phyloP scores from a whole-genome alignment of 2,797 vertebrate genomes.

The Crocidura indochinensis region DNA sequence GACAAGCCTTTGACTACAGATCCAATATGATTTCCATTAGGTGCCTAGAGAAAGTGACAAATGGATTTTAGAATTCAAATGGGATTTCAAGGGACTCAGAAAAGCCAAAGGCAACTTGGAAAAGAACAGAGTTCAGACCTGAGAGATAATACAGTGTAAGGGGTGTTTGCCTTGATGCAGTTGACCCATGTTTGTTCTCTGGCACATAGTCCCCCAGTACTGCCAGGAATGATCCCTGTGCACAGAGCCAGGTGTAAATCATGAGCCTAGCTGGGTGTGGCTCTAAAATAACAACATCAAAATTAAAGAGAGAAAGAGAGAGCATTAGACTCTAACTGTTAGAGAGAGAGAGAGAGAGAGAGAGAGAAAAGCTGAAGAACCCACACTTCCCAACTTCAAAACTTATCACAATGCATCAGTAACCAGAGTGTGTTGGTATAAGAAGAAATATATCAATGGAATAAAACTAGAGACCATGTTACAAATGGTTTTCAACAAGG shows the following conservation, averaged over 20 bases:
- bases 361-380: not conserved
- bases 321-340: too few species aligned
- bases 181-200: too few species aligned
- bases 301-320: too few species aligned
- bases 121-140: not conserved
- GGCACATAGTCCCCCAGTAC: too few species aligned
- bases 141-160: too few species aligned
- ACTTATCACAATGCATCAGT: not conserved
- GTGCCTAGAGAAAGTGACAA: not conserved
- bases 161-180: too few species aligned
- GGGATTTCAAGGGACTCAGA: not conserved
- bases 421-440: not conserved
- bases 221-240: too few species aligned
- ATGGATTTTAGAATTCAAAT: not conserved
- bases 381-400: slow-evolving; percentile 14
- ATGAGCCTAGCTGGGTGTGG: too few species aligned
- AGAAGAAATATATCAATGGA: not conserved
- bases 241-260: too few species aligned
- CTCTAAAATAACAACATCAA: too few species aligned
- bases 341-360: too few species aligned
- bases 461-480: not conserved
- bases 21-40: not conserved
- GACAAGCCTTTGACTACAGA: not conserved
- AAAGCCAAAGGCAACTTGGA: not conserved
- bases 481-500: not conserved